A percentile compares a stretch with the other conserved stretches of the same genome.
These are phyloP conservation scores for Salarias fasciatus DNA, from an alignment of 2,797 vertebrate species.

Conservation along the genomic window DNA sequence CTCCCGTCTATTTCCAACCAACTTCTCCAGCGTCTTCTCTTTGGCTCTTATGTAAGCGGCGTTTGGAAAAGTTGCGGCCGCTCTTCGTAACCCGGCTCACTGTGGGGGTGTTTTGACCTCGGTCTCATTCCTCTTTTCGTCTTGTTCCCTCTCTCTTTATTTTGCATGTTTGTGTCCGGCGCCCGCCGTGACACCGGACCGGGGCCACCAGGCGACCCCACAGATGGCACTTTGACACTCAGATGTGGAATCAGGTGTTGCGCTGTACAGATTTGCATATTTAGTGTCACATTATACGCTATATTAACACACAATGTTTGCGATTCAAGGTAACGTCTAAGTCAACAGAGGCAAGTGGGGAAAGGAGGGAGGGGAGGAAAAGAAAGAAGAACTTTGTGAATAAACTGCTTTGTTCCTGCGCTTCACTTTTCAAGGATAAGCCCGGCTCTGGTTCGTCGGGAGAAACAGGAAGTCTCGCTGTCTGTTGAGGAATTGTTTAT, in stretches of 20 bases:
- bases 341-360: constrained; percentile 70
- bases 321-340: constrained; percentile 83
- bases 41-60: constrained; percentile 8
- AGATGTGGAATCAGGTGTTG: constrained; percentile 85
- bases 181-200: constrained; percentile 57
- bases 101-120: constrained; percentile 54
- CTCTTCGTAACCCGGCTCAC: constrained; percentile 32
- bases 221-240: constrained; percentile 86
- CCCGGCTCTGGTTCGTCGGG: constrained; percentile 37
- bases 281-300: constrained; percentile 89
- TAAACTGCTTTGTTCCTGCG: constrained; percentile 62
- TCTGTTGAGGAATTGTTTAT: constrained; percentile 64
- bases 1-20: constrained; percentile 6
- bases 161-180: constrained; percentile 50
- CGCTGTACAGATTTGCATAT: constrained; percentile 82
- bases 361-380: constrained; percentile 24
- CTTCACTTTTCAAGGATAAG: constrained; percentile 79
- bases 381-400: constrained; percentile 71
- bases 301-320: constrained; percentile 82
- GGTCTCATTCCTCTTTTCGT: constrained; percentile 40
- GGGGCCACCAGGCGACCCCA: constrained; percentile 77
- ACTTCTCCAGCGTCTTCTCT: constrained; percentile 10
- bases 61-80: constrained; percentile 46
- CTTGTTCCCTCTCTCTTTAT: constrained; percentile 33
- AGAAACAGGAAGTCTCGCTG: constrained; percentile 58